Conservation (phyloP, 2,888 invertebrate genomes). For the Coelopa pilipes region DNA sequence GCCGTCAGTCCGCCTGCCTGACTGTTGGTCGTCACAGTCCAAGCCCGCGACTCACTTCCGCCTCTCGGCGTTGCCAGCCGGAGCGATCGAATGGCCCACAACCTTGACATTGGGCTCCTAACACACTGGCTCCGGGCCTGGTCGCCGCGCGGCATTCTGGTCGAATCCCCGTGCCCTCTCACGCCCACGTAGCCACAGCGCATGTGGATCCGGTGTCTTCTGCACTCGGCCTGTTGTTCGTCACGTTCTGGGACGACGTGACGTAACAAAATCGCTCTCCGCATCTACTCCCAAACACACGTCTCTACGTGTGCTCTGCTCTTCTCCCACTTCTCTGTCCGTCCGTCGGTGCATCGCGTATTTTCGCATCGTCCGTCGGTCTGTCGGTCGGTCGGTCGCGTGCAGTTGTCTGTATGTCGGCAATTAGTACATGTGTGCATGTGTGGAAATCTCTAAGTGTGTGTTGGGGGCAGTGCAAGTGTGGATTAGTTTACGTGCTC, state of each 20-base stretch:
- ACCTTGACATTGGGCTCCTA: constrained; percentile 42
- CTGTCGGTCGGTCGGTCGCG: too few species aligned
- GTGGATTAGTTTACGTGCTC: too few species aligned
- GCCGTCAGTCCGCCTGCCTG: too few species aligned
- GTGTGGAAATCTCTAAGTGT: too few species aligned
- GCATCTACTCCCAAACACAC: background rate
- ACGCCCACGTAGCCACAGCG: background rate
- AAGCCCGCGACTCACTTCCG: background rate
- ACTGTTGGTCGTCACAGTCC: too few species aligned
- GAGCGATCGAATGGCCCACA: background rate
- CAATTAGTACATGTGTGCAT: too few species aligned
- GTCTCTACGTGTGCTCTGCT: too few species aligned
- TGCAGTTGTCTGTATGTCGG: too few species aligned
- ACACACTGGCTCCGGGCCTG: background rate
- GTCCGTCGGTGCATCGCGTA: too few species aligned
- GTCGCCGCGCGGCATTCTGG: background rate
- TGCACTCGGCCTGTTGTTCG: constrained; percentile 1
- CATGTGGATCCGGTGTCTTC: background rate
- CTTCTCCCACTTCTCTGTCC: too few species aligned
- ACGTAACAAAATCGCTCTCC: constrained; percentile 6
- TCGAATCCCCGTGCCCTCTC: background rate
- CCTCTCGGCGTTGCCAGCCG: background rate
- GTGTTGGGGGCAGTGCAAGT: too few species aligned
- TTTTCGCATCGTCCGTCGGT: too few species aligned
- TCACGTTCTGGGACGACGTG: constrained; percentile 29